phyloP scores from a whole-genome alignment of 1,140 invertebrate species.

The Pomacea maculata region DNA sequence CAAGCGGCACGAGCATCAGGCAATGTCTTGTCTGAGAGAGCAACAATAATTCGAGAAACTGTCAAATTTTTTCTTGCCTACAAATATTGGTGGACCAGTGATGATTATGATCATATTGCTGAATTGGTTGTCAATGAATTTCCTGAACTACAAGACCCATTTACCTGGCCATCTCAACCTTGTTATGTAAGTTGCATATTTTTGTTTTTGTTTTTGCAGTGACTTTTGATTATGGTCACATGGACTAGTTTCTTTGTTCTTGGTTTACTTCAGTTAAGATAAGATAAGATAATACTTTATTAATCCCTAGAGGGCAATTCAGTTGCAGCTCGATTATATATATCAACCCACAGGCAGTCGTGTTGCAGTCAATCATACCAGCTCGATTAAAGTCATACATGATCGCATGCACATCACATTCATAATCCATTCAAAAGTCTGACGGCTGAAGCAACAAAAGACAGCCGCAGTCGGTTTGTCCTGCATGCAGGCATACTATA shows the following conservation, averaged over 20 bases:
- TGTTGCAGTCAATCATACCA: too few relatives aligned
- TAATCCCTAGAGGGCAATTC: too few relatives aligned
- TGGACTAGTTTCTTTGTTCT: neutral
- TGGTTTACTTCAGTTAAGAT: neutral
- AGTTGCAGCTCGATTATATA: too few relatives aligned
- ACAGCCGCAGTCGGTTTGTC: too few relatives aligned
- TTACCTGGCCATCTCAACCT: neutral
- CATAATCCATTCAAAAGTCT: too few relatives aligned
- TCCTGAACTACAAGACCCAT: constrained; percentile 25
- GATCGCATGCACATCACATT: too few relatives aligned
- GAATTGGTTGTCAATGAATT: constrained; percentile 33
- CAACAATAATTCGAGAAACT: constrained; percentile 35
- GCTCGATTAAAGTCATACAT: too few relatives aligned
- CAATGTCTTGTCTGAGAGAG: constrained; percentile 23
- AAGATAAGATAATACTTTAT: too few relatives aligned
- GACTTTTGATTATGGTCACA: neutral
- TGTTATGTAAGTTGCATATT: constrained; percentile 11
- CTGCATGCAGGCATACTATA: too few relatives aligned
- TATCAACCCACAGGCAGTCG: too few relatives aligned
- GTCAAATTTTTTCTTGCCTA: constrained; percentile 32
- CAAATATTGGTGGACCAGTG: constrained; percentile 37
- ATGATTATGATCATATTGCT: constrained; percentile 37
- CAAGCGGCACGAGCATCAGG: constrained; percentile 15
- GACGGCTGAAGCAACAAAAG: too few relatives aligned
- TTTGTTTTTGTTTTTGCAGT: neutral